Percentiles rank a stretch among this genome's conserved stretches.
phyloP scores from a whole-genome alignment of 2,888 invertebrate species.

The Lamellibrachia columna region DNA sequence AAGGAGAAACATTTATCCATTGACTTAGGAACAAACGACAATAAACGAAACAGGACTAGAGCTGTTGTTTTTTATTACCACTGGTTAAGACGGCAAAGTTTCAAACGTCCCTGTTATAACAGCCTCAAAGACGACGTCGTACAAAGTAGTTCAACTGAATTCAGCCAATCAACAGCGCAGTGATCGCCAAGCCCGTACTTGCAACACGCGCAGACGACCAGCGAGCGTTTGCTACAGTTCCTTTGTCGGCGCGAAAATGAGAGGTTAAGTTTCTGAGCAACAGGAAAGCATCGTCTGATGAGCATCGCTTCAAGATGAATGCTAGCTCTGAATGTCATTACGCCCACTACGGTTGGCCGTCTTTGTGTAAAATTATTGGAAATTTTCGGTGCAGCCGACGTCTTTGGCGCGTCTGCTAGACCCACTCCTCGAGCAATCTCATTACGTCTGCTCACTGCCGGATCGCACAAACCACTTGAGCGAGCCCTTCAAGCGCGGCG shows the following conservation, averaged over 20 bases:
- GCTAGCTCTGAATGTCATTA: background rate
- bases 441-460: background rate
- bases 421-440: background rate
- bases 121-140: background rate
- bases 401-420: background rate
- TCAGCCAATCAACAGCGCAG: background rate
- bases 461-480: background rate
- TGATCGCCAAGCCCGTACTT: background rate
- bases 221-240: background rate
- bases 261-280: background rate
- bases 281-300: background rate
- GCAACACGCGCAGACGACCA: constrained; percentile 1
- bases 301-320: background rate
- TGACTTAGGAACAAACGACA: too few relatives aligned
- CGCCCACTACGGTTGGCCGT: background rate
- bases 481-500: background rate
- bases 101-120: too few relatives aligned
- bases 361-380: constrained; percentile 11
- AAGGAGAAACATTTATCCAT: too few relatives aligned
- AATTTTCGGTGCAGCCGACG: background rate
- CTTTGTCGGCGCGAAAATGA: background rate
- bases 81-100: too few relatives aligned
- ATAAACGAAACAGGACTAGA: too few relatives aligned
- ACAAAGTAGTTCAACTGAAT: background rate
- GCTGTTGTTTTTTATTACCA: too few relatives aligned